Evolutionary conservation across 2,113 vertebrate genomes (phyloP), one percentile per base, ranked within the genome.

Genomic region (Bagarius yarrelli): DNA sequence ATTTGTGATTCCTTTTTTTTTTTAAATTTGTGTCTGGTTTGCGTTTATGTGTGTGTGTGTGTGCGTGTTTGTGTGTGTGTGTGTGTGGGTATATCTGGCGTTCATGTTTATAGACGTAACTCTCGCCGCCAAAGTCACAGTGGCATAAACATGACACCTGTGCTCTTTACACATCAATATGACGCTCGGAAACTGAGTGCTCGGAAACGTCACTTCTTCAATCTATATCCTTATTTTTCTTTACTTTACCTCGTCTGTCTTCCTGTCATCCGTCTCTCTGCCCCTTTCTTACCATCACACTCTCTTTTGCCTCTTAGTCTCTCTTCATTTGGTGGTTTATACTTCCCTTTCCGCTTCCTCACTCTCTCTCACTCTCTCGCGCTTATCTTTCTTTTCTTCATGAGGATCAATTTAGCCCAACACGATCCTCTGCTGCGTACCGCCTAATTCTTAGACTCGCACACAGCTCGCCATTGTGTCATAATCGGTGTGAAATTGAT

Each of bases 401-500:
- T 76, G 83, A 85, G 82, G 85, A 90, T 89, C 86, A 87, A 87
- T 89, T 89, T 87, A 86, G 83, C 79, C 81, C 84, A 85, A 89
- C 86, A 87, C 77, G 83, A 87, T 87, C 84, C 85, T 87, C 82
- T 40, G 57, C 76, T 82, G 88, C 83, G 83, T 79, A 82, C 50
- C 72, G 78, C 81, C 87, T 88, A 84, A 85, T 87, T 86, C 85
- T 80, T 80, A 78, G 76, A 83, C 80, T 72, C 83, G 77, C 71
- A 72, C 82, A 74, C 83, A 81, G 84, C 84, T 86, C 86, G 81
- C 78, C 87, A 85, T 87, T 86, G 88, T 88, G 88, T 88, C 85
- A 86, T 89, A 86, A 88, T 89, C 85, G 87, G 50, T 85, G 79
- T 79, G 80, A 85, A 85, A 90, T 90, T 90, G 88, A 90, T 89